These are phyloP conservation scores for Drosophila algonquin DNA, from an alignment of 2,888 invertebrate species.

Conservation along the genomic window DNA sequence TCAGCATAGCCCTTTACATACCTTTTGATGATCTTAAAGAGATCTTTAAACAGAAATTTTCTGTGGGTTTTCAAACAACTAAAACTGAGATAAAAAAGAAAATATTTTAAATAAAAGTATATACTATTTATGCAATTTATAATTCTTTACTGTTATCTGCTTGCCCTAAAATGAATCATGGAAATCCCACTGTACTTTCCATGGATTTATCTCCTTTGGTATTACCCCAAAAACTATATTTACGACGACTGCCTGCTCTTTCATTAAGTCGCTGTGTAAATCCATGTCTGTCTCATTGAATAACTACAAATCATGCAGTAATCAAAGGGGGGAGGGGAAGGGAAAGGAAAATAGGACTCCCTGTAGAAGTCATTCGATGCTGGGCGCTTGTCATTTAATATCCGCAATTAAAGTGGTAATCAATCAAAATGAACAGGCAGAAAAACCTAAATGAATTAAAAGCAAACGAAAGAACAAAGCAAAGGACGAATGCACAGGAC, in stretches of 20 bases:
- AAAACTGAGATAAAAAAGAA: background rate
- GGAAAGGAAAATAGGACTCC: background rate
- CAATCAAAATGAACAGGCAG: constrained; percentile 82
- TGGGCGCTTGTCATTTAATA: constrained; percentile 83
- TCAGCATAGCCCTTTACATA: too few relatives aligned
- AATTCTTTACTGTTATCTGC: too few relatives aligned
- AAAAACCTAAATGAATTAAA: constrained; percentile 80
- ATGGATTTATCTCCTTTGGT: background rate
- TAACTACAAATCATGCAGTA: constrained; percentile 9
- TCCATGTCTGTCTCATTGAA: constrained; percentile 7
- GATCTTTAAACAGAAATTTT: too few relatives aligned
- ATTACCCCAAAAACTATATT: background rate
- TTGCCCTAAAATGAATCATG: too few relatives aligned
- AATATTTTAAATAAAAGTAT: too few relatives aligned
- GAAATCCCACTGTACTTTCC: too few relatives aligned
- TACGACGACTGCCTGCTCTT: background rate
- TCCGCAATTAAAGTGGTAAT: constrained; percentile 84
- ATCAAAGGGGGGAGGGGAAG: constrained; percentile 27
- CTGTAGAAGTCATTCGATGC: constrained; percentile 39
- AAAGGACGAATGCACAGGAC: constrained; percentile 76
- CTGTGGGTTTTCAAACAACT: background rate
- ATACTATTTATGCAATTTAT: too few relatives aligned
- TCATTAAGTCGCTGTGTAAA: constrained; percentile 15
- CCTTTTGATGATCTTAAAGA: too few relatives aligned
- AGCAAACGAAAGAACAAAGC: constrained; percentile 75